Evolutionary conservation across 2,113 vertebrate genomes (phyloP).

Genomic region (Aphelocoma coerulescens): DNA sequence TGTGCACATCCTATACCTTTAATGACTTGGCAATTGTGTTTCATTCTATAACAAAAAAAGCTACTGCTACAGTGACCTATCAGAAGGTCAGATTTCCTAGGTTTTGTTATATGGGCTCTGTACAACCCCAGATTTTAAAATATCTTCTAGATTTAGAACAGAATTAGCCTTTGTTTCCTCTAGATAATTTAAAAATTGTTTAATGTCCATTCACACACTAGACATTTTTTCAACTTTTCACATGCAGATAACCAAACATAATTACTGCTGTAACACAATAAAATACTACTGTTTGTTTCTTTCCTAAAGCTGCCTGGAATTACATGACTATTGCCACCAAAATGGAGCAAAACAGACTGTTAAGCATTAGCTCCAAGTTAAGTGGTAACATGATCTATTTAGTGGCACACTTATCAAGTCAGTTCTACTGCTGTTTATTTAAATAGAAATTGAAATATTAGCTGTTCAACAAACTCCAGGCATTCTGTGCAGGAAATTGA

Average conservation of each 20-base stretch:
- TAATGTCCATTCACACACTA: background rate
- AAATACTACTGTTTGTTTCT: constrained; percentile 7
- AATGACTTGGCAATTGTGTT: constrained; percentile 2
- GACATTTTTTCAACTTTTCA: background rate
- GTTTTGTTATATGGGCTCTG: background rate
- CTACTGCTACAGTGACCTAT: background rate
- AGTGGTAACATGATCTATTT: constrained; percentile 55
- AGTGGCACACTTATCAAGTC: constrained; percentile 61
- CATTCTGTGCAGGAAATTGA: constrained; percentile 50
- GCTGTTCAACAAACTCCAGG: constrained; percentile 48
- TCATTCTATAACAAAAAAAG: background rate
- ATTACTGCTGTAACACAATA: constrained; percentile 6
- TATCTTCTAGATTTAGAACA: background rate
- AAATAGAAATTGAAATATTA: constrained; percentile 60
- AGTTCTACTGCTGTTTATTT: constrained; percentile 62
- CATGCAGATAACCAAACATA: constrained; percentile 37
- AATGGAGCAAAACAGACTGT: constrained; percentile 31
- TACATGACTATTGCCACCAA: constrained; percentile 24
- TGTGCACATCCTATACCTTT: background rate
- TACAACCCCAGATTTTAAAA: background rate
- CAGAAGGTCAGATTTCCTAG: background rate
- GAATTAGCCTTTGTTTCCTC: constrained; percentile 11
- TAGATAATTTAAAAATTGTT: constrained; percentile 5
- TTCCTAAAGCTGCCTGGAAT: constrained; percentile 13
- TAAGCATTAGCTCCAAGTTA: constrained; percentile 42